Percentiles rank a stretch among this genome's conserved stretches.
phyloP scores from a whole-genome alignment of 2,797 vertebrate species.

The Yasuhikotakia modesta region DNA sequence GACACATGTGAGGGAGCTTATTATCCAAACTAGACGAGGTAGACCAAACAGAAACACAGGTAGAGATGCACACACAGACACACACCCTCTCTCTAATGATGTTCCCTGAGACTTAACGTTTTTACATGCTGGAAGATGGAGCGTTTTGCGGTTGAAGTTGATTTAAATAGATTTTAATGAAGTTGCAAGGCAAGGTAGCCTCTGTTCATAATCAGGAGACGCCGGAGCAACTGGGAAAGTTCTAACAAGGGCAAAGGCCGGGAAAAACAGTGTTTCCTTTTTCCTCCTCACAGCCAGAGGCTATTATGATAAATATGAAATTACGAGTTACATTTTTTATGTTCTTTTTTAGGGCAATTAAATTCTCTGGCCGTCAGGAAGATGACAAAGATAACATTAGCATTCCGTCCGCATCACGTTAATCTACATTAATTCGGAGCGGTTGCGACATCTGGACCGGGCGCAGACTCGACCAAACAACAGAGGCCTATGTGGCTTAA shows the following conservation, averaged over 20 bases:
- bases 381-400: slow-evolving; percentile 70
- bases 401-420: slow-evolving; percentile 65
- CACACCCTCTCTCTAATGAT: slow-evolving; percentile 73
- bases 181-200: slow-evolving; percentile 76
- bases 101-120: slow-evolving; percentile 76
- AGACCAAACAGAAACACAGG: slow-evolving; percentile 51
- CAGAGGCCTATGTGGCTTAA: slow-evolving; percentile 57
- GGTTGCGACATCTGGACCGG: slow-evolving; percentile 65
- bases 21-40: slow-evolving; percentile 75
- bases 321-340: slow-evolving; percentile 72
- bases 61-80: slow-evolving; percentile 32
- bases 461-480: slow-evolving; percentile 64
- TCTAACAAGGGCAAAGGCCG: slow-evolving; percentile 80
- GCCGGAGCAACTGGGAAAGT: slow-evolving; percentile 69
- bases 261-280: slow-evolving; percentile 71
- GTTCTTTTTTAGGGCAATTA: slow-evolving; percentile 71
- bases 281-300: slow-evolving; percentile 70
- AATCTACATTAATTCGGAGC: slow-evolving; percentile 73
- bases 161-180: slow-evolving; percentile 86
- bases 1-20: slow-evolving; percentile 78
- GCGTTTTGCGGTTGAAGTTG: slow-evolving; percentile 78
- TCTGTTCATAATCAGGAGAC: slow-evolving; percentile 75
- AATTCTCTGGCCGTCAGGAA: slow-evolving; percentile 71
- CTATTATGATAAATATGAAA: slow-evolving; percentile 80
- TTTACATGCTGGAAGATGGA: slow-evolving; percentile 71